Base-by-base conservation (phyloP, 2,113 vertebrate species). In the Malurus cyaneus region DNA sequence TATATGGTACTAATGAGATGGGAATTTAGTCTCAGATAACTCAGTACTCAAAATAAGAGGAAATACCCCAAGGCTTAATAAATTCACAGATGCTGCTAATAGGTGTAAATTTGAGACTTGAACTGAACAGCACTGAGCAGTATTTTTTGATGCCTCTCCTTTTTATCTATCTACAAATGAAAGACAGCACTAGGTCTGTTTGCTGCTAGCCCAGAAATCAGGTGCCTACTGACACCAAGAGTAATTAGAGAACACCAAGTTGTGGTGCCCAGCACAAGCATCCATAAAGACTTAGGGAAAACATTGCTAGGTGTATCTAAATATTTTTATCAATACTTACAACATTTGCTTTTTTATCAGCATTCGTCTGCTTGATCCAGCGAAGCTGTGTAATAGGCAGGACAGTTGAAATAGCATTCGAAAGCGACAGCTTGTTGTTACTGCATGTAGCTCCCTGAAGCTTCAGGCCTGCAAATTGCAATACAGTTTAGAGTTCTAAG, bases 361-460 rank as follows among this genome's bases (percentile, higher is more conserved):
- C 88, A 7, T 95, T 98, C 36, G 98, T 98, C 77, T 99, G 99
- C 90, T 99, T 99, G 94, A 98, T 92, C 99, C 99, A 99, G 95
- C 98, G 98, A 31, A 99, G 99, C 97, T 99, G 99, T 5, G 99
- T 99, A 32, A 99, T 99, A 4, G 99, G 98, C 69, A 99, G 98
- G 52, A 98, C 98, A 1, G 99, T 99, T 85, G 99, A 99, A 98
- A 99, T 99, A 71, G 99, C 96, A 6, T 97, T 98, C 1, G 99
- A 99, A 57, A 99, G 98, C 0, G 99, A 99, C 86, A 99, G 97
- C 97, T 99, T 99, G 98, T 99, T 99, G 98, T 99, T 99, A 52
- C 82, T 96, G 91, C 99, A 99, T 0, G 98, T 99, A 39, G 99
- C 99, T 57, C 99, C 99, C 92, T 99, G 99, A 36, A 99, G 99